phyloP scores from a whole-genome alignment of 2,888 invertebrate genomes.

The Lycocerus yunnanus region DNA sequence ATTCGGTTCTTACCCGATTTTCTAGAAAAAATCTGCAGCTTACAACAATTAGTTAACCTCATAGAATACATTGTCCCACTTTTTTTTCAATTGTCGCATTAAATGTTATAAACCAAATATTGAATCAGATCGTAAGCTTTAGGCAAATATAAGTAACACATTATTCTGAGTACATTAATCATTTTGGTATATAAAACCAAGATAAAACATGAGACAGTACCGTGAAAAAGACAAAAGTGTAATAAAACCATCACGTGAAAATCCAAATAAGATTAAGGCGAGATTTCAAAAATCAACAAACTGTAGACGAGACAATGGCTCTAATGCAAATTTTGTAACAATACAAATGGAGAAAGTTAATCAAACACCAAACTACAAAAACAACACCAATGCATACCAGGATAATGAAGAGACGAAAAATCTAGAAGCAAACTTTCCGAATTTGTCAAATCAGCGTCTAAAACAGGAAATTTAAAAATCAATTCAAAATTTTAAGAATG shows the following conservation, averaged over 20 bases:
- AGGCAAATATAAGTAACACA: neutral
- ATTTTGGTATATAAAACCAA: neutral
- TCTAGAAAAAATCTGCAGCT: too few species aligned
- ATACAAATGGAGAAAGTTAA: slow-evolving; percentile 6
- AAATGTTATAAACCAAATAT: neutral
- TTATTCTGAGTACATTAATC: neutral
- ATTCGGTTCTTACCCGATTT: too few species aligned
- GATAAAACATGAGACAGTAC: neutral
- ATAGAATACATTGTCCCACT: neutral
- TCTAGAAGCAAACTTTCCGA: slow-evolving; percentile 57
- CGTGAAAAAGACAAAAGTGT: slow-evolving; percentile 4
- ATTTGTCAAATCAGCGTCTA: slow-evolving; percentile 42
- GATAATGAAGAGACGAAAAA: slow-evolving; percentile 56
- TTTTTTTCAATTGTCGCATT: neutral
- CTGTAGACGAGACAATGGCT: slow-evolving; percentile 18
- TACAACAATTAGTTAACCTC: neutral
- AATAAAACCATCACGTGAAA: slow-evolving; percentile 27
- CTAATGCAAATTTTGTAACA: slow-evolving; percentile 25
- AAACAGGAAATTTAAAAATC: slow-evolving; percentile 34
- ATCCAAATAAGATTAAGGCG: slow-evolving; percentile 15
- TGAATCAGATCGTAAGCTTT: neutral
- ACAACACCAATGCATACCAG: slow-evolving; percentile 52
- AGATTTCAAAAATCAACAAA: neutral
- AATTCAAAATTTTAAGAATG: neutral
- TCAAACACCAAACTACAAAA: slow-evolving; percentile 12